phyloP scores from a whole-genome alignment of 2,888 invertebrate species.

The Cyaniris semiargus region DNA sequence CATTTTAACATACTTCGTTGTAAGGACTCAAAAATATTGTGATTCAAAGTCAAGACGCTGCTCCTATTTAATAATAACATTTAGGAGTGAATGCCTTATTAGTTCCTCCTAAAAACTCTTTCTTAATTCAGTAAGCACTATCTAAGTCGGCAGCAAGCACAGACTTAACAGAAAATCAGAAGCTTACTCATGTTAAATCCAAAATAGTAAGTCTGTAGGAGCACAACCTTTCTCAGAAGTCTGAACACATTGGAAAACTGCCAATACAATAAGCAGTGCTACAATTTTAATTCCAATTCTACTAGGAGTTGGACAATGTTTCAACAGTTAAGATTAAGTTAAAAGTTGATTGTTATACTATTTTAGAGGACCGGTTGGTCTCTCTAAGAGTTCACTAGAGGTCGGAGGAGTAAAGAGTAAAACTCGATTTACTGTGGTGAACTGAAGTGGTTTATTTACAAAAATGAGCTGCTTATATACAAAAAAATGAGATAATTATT shows the following conservation, averaged over 20 bases:
- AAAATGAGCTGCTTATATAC: too few species aligned
- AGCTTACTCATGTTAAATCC: neutral
- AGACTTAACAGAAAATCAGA: neutral
- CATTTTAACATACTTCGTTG: neutral
- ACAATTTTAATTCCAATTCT: constrained; percentile 5
- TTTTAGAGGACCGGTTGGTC: too few species aligned
- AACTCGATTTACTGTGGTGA: too few species aligned
- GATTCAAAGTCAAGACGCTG: neutral
- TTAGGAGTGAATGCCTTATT: neutral
- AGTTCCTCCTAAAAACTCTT: too few species aligned
- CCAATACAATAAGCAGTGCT: neutral
- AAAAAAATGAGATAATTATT: too few species aligned
- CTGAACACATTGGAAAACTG: constrained; percentile 6
- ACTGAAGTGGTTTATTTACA: too few species aligned
- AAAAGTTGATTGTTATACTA: neutral
- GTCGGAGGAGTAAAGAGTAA: too few species aligned
- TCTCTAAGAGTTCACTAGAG: too few species aligned
- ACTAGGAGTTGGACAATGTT: neutral
- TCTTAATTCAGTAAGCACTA: neutral
- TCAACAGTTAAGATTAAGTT: neutral
- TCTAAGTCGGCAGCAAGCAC: neutral
- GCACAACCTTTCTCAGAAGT: constrained; percentile 3
- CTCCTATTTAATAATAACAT: too few species aligned
- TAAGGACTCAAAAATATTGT: too few species aligned
- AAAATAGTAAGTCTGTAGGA: neutral